phyloP scores from a whole-genome alignment of 2,113 vertebrate genomes.

The Oreochromis tanganicae region DNA sequence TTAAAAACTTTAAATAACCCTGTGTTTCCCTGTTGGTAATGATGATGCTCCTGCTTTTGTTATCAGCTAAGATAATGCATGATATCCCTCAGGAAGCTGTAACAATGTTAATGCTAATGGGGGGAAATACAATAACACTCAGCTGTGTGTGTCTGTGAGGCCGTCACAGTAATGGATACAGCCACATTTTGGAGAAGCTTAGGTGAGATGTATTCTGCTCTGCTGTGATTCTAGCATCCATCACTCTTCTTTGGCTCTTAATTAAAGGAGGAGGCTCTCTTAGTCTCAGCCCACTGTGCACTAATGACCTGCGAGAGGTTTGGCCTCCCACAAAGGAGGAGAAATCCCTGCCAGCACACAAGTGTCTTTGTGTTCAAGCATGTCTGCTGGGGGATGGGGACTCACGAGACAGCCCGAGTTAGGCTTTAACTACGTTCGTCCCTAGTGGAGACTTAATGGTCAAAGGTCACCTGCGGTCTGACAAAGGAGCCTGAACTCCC shows the following conservation, averaged over 20 bases:
- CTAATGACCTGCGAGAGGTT: conserved; percentile 39
- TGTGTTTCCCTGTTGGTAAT: background rate
- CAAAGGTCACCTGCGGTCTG: conserved; percentile 57
- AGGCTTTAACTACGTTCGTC: background rate
- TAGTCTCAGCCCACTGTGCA: conserved; percentile 12
- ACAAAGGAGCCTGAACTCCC: conserved; percentile 54
- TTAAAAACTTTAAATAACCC: background rate
- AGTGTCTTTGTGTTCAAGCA: conserved; percentile 50
- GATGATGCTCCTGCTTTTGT: background rate
- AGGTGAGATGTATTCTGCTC: background rate
- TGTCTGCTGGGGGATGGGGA: conserved; percentile 14
- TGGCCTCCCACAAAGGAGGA: conserved; percentile 33
- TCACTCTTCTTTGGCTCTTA: background rate
- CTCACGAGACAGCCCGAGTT: conserved; percentile 3
- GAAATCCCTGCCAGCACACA: conserved; percentile 7
- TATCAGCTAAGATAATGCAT: background rate
- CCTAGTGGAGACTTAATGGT: conserved; percentile 43
- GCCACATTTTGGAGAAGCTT: background rate
- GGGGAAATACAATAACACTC: background rate
- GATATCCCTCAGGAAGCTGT: background rate
- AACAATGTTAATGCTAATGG: conserved; percentile 5
- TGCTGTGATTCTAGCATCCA: background rate
- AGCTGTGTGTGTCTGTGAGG: background rate
- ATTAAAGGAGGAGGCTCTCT: conserved; percentile 21
- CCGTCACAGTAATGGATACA: background rate